Base-by-base conservation (phyloP, 1,140 invertebrate species). In the Drosophila auraria region DNA sequence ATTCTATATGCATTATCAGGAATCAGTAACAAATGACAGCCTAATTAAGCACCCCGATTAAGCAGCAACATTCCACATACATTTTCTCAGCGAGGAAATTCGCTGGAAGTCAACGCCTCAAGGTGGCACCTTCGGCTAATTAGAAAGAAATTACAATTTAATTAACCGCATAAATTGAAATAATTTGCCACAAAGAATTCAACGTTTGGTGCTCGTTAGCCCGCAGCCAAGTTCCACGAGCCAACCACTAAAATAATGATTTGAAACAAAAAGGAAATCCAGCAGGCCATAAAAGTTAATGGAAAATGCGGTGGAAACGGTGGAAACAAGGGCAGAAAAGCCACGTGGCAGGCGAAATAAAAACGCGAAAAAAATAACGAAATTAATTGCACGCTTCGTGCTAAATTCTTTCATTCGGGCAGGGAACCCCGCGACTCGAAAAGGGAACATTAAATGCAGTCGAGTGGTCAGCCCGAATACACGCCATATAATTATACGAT, bases 401-500 rank as follows among this genome's bases (percentile, higher is more conserved):
- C 73, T 89, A 81, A 89, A 87, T 87, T 89, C 81, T 87, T 87
- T 78, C 23, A 68, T 58, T 68, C 20, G 20, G 53, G 20, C 30
- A 30, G 9, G 8, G 38, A 63, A 45, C 38, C 15, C 7, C 15
- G 12, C 15, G 12, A 65, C 62, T 47, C 68, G 17, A 68, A 47
- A 70, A 71, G 38, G 54, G 47, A 61, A 44, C 71, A 74, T 74
- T 74, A 74, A 73, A 53, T 74, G 71, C 71, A 74, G 68, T 73
- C 56, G 30, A 73, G 45, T 59, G 68, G 84, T 65, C 81, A 80
- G 80, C 40, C 36, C 20, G 38, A 53, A 65, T 61, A 72, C 78
- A 75, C 53, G 82, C 86, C 38, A 89, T 81, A 78, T 83, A 73
- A 80, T 80, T 87, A 87, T 87, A 87, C 80, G 72, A 83, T 71